phyloP scores from a whole-genome alignment of 2,888 invertebrate species.

The Synanthedon tipuliformis region DNA sequence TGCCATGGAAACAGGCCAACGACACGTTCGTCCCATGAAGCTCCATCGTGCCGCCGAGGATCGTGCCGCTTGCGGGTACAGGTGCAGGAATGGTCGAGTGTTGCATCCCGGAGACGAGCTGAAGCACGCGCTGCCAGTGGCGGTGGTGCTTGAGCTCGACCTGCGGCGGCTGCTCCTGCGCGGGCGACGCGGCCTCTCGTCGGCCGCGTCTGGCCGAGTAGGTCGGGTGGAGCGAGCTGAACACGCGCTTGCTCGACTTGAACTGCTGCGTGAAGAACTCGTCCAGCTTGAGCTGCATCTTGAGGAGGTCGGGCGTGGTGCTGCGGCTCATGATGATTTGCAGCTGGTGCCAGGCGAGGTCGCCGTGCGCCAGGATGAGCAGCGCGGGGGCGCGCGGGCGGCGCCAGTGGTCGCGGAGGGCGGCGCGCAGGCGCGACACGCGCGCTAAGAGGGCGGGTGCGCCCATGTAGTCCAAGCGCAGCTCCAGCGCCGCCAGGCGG shows the following conservation, averaged over 20 bases:
- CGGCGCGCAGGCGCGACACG: constrained; percentile 84
- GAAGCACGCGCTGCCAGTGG: constrained; percentile 93
- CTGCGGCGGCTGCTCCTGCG: constrained; percentile 6
- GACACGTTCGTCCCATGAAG: constrained; percentile 91
- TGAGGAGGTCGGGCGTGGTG: constrained; percentile 95
- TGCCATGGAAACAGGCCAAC: constrained; percentile 96
- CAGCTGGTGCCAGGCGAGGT: constrained; percentile 92
- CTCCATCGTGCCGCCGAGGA: constrained; percentile 90
- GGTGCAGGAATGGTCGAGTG: constrained; percentile 79
- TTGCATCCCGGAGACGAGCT: constrained; percentile 83
- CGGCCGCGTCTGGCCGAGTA: constrained; percentile 31
- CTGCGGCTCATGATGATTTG: constrained; percentile 97
- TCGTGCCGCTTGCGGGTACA: constrained; percentile 78
- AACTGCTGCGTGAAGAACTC: constrained; percentile 99
- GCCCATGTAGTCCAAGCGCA: constrained; percentile 97
- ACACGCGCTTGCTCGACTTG: constrained; percentile 93
- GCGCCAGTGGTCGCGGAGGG: constrained; percentile 87
- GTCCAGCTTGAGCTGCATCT: constrained; percentile 96
- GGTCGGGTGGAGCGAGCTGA: constrained; percentile 73
- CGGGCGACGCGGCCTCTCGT: constrained; percentile 19
- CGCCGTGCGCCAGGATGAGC: constrained; percentile 90
- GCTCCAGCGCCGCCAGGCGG: constrained; percentile 85
- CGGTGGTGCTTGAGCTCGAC: constrained; percentile 85
- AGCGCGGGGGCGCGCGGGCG: constrained; percentile 9
- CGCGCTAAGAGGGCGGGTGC: constrained; percentile 93